Evolutionary conservation across 2,888 invertebrate species (phyloP), one percentile per base, ranked within the genome.

Genomic region (Lasioglossum marginatum): DNA sequence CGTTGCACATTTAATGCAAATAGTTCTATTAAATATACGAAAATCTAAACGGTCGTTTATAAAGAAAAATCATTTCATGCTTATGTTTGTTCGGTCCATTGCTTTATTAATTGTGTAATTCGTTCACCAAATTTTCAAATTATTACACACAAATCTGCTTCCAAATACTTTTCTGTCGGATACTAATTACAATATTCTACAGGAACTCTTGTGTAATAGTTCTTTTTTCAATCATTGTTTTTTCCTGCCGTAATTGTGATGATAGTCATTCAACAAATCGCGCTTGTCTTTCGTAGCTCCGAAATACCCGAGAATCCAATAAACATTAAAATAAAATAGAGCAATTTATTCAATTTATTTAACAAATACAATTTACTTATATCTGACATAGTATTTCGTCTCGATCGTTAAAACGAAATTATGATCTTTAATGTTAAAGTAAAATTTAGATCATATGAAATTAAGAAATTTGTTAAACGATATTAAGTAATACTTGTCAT

Each of bases 171-270:
- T 79, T 52, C 80, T n/a, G 63, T 52, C 68, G 34, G 40, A 78
- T 68, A 89, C 40, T 72, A 75, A 45, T 72, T 72, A 79, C 45
- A 52, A 80, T 68, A 74, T 84, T 78, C 70, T 77, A 77, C 63
- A 40, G 82, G 74, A 81, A 80, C 57, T 81, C 43, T 57, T 82
- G 60, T 80, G 89, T 84, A 77, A 68, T 73, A 34, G 87, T 81
- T 60, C 43, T 86, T 48, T 70, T 74, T 83, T 57, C 77, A 77
- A 77, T 78, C 72, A 81, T 34, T 78, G 68, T 82, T 81, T 85
- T 83, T 73, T 63, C 72, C 77, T 77, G 71, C 68, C 63, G 87
- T 83, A 57, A 82, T 88, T 89, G 88, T 89, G 88, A 87, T 89
- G 40, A 68, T 83, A 87, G 52, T 79, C 73, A 77, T 89, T 89